Base-by-base conservation (phyloP, 2,888 invertebrate species). In the Mylabris sibirica region DNA sequence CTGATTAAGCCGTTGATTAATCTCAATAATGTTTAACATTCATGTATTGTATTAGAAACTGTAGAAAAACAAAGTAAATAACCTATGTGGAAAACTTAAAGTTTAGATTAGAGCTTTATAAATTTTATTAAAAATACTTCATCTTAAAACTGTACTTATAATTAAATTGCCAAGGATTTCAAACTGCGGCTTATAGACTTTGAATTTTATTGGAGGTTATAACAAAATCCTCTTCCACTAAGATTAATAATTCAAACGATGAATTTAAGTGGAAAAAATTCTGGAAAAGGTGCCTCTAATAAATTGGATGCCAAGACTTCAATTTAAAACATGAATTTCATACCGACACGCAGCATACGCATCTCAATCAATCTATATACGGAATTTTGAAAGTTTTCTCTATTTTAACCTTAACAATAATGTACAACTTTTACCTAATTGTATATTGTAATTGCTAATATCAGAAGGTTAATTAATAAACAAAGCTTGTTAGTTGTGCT, bases 401-500 rank as follows among this genome's bases (percentile, higher is more conserved):
- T 17, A n/a, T n/a, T 4, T 3, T 3, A 38, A 17, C 11, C n/a
- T 12, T 38, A 1, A 38, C 38, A 38, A 38, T 38, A 38, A 38
- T 38, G 12, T 38, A 14, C 3, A 12, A 38, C 14, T 14, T 12
- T 12, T 34, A 9, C 8, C 34, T 38, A 12, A 38, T 1, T 8
- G n/a, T 6, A 44, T n/a, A 44, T 44, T 12, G 11, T 12, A 44
- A 44, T 17, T 17, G 44, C 3, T 44, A n/a, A 3, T n/a, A n/a
- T 8, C 4, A 17, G 17, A 17, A 57, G 17, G 24, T 24, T 57
- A 24, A 24, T 57, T 57, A 57, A 24, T 14, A 24, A 14, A 24
- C 9, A 8, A 20, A 70, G 57, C 65, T 70, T 63, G 65, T 67
- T 67, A 60, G 61, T 41, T 24, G 24, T 60, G 63, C 63, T 63